phyloP scores from a whole-genome alignment of 2,888 invertebrate species.

The Adelphocoris suturalis region DNA sequence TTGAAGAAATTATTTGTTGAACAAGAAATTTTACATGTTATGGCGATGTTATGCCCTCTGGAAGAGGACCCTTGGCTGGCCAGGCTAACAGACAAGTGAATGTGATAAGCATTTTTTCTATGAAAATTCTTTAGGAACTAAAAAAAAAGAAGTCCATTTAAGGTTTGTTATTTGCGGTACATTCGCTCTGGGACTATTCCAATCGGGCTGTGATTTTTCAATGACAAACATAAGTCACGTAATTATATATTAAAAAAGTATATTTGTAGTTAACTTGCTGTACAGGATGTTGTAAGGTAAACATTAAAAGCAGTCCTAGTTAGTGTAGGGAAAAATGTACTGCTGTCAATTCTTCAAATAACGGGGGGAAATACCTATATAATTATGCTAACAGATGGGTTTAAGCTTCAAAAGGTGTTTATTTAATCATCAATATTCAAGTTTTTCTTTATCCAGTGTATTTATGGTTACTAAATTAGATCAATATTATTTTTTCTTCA shows the following conservation, averaged over 20 bases:
- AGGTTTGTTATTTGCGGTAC: slow-evolving; percentile 74
- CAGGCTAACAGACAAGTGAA: slow-evolving; percentile 74
- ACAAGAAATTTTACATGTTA: slow-evolving; percentile 66
- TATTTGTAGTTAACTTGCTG: slow-evolving; percentile 75
- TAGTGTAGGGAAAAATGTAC: slow-evolving; percentile 73
- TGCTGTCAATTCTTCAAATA: slow-evolving; percentile 74
- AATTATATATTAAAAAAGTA: slow-evolving; percentile 69
- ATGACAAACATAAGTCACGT: slow-evolving; percentile 74
- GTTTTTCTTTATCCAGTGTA: too few relatives aligned
- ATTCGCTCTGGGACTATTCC: slow-evolving; percentile 80
- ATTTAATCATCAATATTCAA: too few relatives aligned
- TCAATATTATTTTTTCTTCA: background rate
- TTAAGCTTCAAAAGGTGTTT: slow-evolving; percentile 56
- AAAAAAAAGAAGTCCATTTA: slow-evolving; percentile 73
- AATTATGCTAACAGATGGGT: slow-evolving; percentile 70
- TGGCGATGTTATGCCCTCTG: slow-evolving; percentile 64
- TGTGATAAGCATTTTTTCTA: slow-evolving; percentile 75
- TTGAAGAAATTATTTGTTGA: slow-evolving; percentile 65
- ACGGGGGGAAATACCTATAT: slow-evolving; percentile 15
- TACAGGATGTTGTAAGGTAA: slow-evolving; percentile 75
- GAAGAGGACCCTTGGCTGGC: slow-evolving; percentile 73
- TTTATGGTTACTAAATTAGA: slow-evolving; percentile 1
- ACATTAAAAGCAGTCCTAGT: slow-evolving; percentile 74
- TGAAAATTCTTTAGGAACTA: slow-evolving; percentile 74
- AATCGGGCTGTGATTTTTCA: slow-evolving; percentile 87